Percentiles rank a stretch among this genome's conserved stretches.
These are phyloP conservation scores for Tigriopus californicus DNA, from an alignment of 2,888 invertebrate species.

Conservation along the genomic window DNA sequence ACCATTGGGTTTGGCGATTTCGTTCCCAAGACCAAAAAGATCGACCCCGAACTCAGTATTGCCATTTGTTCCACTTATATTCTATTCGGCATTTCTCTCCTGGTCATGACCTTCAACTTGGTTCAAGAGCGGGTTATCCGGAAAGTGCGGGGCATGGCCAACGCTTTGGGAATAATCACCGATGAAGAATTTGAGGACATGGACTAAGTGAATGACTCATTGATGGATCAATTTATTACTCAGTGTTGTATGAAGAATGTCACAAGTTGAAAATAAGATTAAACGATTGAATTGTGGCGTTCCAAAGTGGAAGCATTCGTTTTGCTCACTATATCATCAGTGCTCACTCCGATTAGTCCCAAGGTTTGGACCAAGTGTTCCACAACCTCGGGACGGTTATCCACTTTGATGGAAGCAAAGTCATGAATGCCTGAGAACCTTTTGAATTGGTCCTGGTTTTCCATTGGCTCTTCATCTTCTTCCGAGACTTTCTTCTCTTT, in stretches of 20 bases:
- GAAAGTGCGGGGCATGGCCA: neutral
- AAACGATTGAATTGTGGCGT: no score
- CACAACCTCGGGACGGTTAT: neutral
- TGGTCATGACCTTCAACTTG: constrained; percentile 9
- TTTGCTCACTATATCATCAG: no score
- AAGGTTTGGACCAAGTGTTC: neutral
- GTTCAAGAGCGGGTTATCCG: neutral
- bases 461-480: no score
- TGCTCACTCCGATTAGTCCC: neutral
- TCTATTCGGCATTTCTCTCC: neutral
- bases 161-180: neutral
- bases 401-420: no score
- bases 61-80: neutral
- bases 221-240: no score
- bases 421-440: no score
- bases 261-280: no score
- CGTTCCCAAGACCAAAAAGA: neutral
- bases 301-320: no score
- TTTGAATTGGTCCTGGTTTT: no score
- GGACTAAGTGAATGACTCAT: no score
- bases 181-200: neutral
- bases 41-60: neutral
- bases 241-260: no score
- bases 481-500: no score
- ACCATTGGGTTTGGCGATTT: constrained; percentile 1